Conservation (phyloP, 2,888 invertebrate species). For the Dasypolia templi region DNA sequence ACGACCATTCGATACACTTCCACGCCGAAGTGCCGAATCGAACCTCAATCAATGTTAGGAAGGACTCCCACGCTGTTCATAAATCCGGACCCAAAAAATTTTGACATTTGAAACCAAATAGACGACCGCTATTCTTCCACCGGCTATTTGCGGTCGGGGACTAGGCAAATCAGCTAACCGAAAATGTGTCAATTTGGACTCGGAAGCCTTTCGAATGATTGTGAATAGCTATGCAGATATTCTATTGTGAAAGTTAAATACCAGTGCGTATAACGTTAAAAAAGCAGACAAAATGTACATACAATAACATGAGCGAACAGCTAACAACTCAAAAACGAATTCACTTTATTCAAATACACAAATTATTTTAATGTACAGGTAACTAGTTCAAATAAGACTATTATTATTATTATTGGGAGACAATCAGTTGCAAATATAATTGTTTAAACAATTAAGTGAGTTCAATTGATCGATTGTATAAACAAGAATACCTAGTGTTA, state of each 20-base stretch:
- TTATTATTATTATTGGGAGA: constrained; percentile 42
- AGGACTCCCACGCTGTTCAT: too few species aligned
- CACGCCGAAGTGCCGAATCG: too few species aligned
- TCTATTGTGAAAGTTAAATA: constrained; percentile 25
- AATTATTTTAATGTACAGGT: constrained; percentile 59
- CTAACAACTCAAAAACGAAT: constrained; percentile 50
- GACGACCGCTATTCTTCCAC: too few species aligned
- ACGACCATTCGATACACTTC: too few species aligned
- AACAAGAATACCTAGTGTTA: constrained; percentile 33
- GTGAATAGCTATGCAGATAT: too few species aligned
- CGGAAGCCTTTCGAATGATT: too few species aligned
- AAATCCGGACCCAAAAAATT: too few species aligned
- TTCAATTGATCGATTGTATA: constrained; percentile 57
- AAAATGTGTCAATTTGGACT: too few species aligned
- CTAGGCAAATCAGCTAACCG: too few species aligned
- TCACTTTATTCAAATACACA: constrained; percentile 61
- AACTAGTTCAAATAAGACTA: constrained; percentile 52
- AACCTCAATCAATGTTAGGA: too few species aligned
- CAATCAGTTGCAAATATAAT: constrained; percentile 49
- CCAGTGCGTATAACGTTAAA: constrained; percentile 23
- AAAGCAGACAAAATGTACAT: constrained; percentile 44
- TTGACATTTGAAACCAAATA: too few species aligned
- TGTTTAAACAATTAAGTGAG: constrained; percentile 43
- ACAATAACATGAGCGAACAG: constrained; percentile 35
- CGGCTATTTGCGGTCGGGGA: too few species aligned